phyloP scores from a whole-genome alignment of 2,113 vertebrate genomes.

The Anser cygnoides region DNA sequence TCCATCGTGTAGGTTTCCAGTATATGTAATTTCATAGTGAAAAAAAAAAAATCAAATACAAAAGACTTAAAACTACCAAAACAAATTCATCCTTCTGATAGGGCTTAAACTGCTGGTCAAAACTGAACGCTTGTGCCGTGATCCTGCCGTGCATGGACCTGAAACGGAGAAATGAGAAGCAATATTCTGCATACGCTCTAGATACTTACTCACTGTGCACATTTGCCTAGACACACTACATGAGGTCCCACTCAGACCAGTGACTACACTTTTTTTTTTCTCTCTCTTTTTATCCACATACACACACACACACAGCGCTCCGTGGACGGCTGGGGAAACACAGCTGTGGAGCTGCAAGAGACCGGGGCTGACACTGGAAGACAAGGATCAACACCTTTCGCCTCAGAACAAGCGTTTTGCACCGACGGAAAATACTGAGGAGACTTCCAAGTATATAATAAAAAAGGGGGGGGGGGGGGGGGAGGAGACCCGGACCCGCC shows the following conservation, averaged over 20 bases:
- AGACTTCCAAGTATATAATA: no score
- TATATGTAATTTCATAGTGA: not conserved
- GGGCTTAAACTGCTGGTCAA: slow-evolving; percentile 77
- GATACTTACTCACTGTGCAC: not conserved
- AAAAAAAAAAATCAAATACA: no score
- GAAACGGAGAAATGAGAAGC: not conserved
- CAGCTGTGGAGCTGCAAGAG: not conserved
- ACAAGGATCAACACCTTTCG: not conserved
- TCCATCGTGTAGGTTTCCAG: not conserved
- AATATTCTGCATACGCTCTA: not conserved
- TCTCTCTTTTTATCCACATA: no score
- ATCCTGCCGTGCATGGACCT: slow-evolving; percentile 83
- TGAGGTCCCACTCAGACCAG: not conserved
- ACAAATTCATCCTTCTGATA: slow-evolving; percentile 80
- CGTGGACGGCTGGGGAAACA: no score
- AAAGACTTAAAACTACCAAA: slow-evolving; percentile 64
- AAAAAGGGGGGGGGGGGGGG: no score
- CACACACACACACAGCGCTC: no score
- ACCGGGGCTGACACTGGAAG: not conserved
- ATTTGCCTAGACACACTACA: not conserved
- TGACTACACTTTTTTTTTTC: not conserved
- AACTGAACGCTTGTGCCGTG: slow-evolving; percentile 74
- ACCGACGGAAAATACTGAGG: not conserved
- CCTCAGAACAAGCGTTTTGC: not conserved
- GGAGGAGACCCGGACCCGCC: no score